Evolutionary conservation across 1,140 invertebrate genomes (phyloP), one percentile per base, ranked within the genome.

Genomic region (Mizuhopecten yessoensis): DNA sequence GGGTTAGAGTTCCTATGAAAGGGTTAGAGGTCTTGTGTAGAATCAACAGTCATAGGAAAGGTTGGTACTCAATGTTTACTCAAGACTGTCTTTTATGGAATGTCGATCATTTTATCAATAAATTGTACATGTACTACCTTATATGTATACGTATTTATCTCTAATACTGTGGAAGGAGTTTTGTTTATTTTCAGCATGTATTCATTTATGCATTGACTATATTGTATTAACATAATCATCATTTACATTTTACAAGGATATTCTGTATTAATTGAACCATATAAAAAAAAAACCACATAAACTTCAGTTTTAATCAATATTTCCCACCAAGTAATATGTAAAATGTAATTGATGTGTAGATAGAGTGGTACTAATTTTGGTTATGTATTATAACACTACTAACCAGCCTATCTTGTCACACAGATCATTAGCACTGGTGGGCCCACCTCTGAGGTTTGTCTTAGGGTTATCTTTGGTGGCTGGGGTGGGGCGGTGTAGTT

Each of bases 341-440:
- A 75, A n/a, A n/a, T 75, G n/a, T 75, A 75, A 75, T 9, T 75
- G 23, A 17, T 17, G 57, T 75, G 23, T 75, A 75, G 57, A n/a
- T 45, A 45, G 42, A 45, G 17, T 39, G 13, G 36, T 39, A 39
- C 36, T 39, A 39, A 57, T n/a, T 0, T n/a, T n/a, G n/a, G n/a
- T n/a, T n/a, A n/a, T n/a, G n/a, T n/a, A n/a, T n/a, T 75, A 75
- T 75, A 75, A n/a, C 23, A 57, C 9, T n/a, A 75, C 57, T 75
- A 75, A 75, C 57, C 42, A 75, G 17, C 1, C 57, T 75, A 29
- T n/a, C 57, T 75, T 75, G 17, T 75, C 57, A 75, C 11, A 75
- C 57, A 75, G 57, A 75, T 75, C 23, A 75, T 75, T 29, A 75
- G 57, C 57, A 75, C 57, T 75, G 57, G 57, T 75, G 57, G 57